Conservation (phyloP, 2,797 vertebrate genomes). For the Protonibea diacanthus region DNA sequence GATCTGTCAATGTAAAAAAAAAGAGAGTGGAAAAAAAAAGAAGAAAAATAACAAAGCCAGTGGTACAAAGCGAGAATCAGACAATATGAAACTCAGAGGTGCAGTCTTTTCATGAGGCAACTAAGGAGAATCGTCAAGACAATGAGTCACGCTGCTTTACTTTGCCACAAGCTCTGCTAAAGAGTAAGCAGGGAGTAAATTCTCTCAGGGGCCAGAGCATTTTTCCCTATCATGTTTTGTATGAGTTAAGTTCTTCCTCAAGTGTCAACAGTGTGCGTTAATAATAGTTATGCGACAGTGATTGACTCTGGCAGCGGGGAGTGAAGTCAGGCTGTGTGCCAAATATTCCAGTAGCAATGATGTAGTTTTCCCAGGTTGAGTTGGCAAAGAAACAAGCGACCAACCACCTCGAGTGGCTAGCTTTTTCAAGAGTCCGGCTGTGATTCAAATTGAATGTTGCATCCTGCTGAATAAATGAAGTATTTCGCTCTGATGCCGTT, state of each 20-base stretch:
- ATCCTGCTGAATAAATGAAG: constrained; percentile 55
- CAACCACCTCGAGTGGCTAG: constrained; percentile 41
- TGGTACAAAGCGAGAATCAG: constrained; percentile 46
- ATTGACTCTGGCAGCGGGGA: constrained; percentile 59
- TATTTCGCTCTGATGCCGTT: constrained; percentile 53
- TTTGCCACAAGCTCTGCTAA: constrained; percentile 57
- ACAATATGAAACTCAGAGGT: constrained; percentile 57
- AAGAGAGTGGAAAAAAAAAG: neutral
- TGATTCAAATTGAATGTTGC: constrained; percentile 64
- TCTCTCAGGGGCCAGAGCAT: constrained; percentile 51
- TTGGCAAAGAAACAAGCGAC: constrained; percentile 51
- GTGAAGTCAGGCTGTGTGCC: constrained; percentile 57
- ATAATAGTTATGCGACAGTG: constrained; percentile 75
- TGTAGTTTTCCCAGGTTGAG: constrained; percentile 62
- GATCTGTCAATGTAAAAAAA: constrained; percentile 41
- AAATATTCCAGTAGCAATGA: constrained; percentile 64
- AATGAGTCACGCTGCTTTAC: constrained; percentile 68
- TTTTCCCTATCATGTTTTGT: constrained; percentile 60
- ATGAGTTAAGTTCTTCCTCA: constrained; percentile 64
- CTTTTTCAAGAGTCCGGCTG: constrained; percentile 50
- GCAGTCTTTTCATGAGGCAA: constrained; percentile 49
- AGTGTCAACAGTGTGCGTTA: constrained; percentile 69
- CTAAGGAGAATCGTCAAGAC: constrained; percentile 54
- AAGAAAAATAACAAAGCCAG: constrained; percentile 42
- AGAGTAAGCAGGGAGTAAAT: constrained; percentile 55